A percentile compares a stretch with the other conserved stretches of the same genome.
phyloP scores from a whole-genome alignment of 92 coral and sea anemone species.

The Meandrina meandrites region DNA sequence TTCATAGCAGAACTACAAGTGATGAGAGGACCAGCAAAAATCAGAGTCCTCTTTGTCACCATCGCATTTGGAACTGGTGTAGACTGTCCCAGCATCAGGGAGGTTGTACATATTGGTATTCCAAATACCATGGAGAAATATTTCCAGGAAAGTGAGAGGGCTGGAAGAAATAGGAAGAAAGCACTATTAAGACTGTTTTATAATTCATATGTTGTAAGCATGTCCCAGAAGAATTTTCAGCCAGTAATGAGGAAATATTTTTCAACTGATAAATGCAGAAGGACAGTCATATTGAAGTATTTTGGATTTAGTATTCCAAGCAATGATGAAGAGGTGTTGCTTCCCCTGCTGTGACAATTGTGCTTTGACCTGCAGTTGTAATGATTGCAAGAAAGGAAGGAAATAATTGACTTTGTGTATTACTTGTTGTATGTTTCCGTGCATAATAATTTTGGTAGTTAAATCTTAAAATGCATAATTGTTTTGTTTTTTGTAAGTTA shows the following conservation, averaged over 20 bases:
- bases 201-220: conserved; percentile 50
- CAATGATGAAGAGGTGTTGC: neutral
- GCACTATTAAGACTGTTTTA: conserved; percentile 30
- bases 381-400: neutral
- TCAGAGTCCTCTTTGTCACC: conserved; percentile 18
- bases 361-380: conserved; percentile 10
- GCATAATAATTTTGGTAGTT: no score
- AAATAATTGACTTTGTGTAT: neutral
- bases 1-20: neutral
- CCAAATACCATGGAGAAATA: conserved; percentile 44
- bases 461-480: no score
- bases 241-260: conserved; percentile 47
- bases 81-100: conserved; percentile 23
- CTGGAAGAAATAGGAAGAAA: conserved; percentile 47
- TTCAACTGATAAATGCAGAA: conserved; percentile 37
- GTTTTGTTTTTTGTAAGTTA: no score
- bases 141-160: conserved; percentile 7
- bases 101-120: conserved; percentile 38
- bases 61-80: neutral
- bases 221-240: conserved; percentile 30
- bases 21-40: conserved; percentile 22
- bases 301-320: conserved; percentile 43
- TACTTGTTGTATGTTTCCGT: no score
- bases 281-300: conserved; percentile 37
- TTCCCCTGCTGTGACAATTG: conserved; percentile 62